Evolutionary conservation across 2,888 invertebrate species (phyloP), one percentile per base, ranked within the genome.

Genomic region (Epsilonema sp.): DNA sequence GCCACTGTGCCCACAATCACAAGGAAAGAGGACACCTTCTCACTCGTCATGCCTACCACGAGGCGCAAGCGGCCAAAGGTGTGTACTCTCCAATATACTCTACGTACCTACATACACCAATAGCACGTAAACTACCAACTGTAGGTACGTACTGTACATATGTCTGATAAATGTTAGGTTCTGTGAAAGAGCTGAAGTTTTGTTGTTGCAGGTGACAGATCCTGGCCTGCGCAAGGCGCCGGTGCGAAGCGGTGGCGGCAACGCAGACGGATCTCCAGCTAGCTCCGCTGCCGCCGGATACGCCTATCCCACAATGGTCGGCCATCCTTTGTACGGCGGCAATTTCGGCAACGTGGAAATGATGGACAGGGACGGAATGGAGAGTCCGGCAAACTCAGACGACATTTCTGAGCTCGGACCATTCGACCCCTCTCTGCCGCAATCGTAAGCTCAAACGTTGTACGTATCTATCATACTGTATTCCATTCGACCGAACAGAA

Each of bases 1-100:
- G 45, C 53, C 49, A 26, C 80, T 81, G 59, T 44, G 45, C 39
- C 19, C 40, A 42, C 48, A 51, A 39, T 26, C 43, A 45, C 41
- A 44, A 48, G 26, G 43, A 26, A 16, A 21, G 44, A 38, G 45
- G 50, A 37, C 45, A 46, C 37, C 25, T 26, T 40, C 44, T 49
- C 45, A 49, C 25, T 48, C 43, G 16, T 37, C 38, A 11, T 47
- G 46, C 42, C 45, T 44, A n/a, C n/a, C n/a, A n/a, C n/a, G n/a
- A 31, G 50, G 38, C 51, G 55, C 47, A 58, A 58, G 47, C 56
- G 58, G 22, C 50, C 54, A 26, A 59, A 49, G 42, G 37, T 37
- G 20, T 57, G 47, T 56, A n/a, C n/a, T n/a, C n/a, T n/a, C n/a
- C n/a, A n/a, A n/a, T 11, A 31, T 31, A 31, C 8, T 31, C 31